Evolutionary conservation across 1,140 invertebrate genomes (phyloP).

Genomic region (Diachasmimorpha longicaudata): DNA sequence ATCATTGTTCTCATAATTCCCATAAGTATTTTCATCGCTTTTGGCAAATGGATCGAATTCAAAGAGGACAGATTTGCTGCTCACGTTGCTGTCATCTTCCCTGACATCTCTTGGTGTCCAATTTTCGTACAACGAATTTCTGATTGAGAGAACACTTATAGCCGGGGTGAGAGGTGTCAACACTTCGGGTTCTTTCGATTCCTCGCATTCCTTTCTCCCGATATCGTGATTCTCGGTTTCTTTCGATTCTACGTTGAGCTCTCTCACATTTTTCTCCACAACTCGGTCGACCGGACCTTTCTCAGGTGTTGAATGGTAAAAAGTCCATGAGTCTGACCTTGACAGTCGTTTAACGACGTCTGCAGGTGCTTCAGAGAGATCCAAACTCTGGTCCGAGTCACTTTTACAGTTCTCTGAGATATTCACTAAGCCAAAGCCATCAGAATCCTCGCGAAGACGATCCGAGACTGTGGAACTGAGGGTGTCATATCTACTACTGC

Average conservation of each 20-base stretch:
- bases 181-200: slow-evolving; percentile 28
- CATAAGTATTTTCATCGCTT: slow-evolving; percentile 37
- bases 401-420: slow-evolving; percentile 46
- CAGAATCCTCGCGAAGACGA: slow-evolving; percentile 51
- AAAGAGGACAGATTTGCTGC: slow-evolving; percentile 45
- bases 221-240: no score
- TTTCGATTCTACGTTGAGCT: slow-evolving; percentile 25
- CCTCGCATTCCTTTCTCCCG: no score
- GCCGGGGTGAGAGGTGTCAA: slow-evolving; percentile 29
- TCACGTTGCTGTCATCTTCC: background rate
- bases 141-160: slow-evolving; percentile 43
- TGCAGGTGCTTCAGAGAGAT: slow-evolving; percentile 36
- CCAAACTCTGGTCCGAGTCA: slow-evolving; percentile 58
- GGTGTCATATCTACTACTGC: slow-evolving; percentile 54
- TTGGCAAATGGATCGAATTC: slow-evolving; percentile 52
- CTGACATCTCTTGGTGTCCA: slow-evolving; percentile 31
- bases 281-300: slow-evolving; percentile 46
- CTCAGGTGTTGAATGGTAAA: slow-evolving; percentile 57
- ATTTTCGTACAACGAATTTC: slow-evolving; percentile 57
- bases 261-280: slow-evolving; percentile 42
- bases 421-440: slow-evolving; percentile 19
- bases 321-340: slow-evolving; percentile 66
- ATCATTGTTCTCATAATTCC: slow-evolving; percentile 52
- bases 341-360: slow-evolving; percentile 43
- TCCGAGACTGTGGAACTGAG: slow-evolving; percentile 53